Base-by-base conservation (phyloP, 2,797 vertebrate species). In the Podarcis lilfordi region DNA sequence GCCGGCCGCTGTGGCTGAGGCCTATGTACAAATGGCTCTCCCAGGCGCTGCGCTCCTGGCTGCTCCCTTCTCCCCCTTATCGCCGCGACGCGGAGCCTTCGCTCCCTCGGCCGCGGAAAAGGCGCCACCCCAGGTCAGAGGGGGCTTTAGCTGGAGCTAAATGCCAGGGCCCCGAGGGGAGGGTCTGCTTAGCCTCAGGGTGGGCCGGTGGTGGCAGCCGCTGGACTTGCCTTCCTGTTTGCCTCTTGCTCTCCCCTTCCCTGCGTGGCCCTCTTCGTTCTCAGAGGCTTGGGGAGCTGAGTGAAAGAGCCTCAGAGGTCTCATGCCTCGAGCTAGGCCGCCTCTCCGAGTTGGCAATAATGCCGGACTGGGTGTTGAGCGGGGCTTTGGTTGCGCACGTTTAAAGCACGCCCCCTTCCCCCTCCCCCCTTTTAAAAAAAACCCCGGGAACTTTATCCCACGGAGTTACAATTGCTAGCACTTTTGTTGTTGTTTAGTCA, bases 11-110 rank as follows among this genome's bases (percentile, higher is more conserved):
- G 55, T 1, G 82, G 68, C 79, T 6, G 84, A 92, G 90, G 95
- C 94, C 92, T 94, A 96, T 96, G 95, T 96, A 94, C 94, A 92
- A 91, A 95, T 96, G 95, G 95, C 92, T 96, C 91, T 40, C 85
- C 92, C 94, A 92, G 91, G 84, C 94, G 69, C 91, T 96, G 93
- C 93, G 95, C 89, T 93, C 94, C 87, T 80, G 86, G 83, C 80
- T 95, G 89, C 90, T 93, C 78, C 86, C 94, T 1, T 29, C 69
- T 72, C 13, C 78, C 23, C 78, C 94, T 64, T 92, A 93, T 59
- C 94, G 92, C 66, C 88, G 84, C 72, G 89, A 95, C 74, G 91
- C 35, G 93, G 92, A 93, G 81, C 80, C 91, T 75, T 45, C 77
- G 78, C 82, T 88, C 82, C 55, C 83, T 76, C 84, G 23, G n/a